A percentile compares a stretch with the other conserved stretches of the same genome.
Evolutionary conservation across 1,140 invertebrate species (phyloP).

Genomic region (Bombus sibiricus): DNA sequence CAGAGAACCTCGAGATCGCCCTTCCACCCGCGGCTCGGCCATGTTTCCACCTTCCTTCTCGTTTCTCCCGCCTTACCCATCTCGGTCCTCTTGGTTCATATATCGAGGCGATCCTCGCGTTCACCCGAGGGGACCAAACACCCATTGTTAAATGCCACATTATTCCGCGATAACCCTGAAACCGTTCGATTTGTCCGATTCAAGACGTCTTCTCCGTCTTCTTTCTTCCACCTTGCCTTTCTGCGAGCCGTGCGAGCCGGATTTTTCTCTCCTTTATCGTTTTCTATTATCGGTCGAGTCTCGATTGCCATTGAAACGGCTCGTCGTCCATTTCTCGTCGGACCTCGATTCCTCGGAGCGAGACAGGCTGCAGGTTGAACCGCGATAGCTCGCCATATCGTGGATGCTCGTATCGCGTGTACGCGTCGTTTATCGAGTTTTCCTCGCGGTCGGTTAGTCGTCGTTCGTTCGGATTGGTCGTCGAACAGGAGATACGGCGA

Average conservation of each 20-base stretch:
- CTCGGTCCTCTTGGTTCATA: not conserved
- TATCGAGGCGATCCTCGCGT: constrained; percentile 1
- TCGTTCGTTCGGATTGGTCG: not conserved
- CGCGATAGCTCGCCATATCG: not conserved
- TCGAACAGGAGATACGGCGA: not conserved
- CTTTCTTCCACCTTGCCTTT: too few relatives aligned
- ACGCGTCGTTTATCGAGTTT: not conserved
- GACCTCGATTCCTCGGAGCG: not conserved
- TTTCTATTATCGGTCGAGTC: constrained; percentile 49
- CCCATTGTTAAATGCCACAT: constrained; percentile 73
- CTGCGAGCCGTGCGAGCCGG: too few relatives aligned
- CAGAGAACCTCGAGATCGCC: constrained; percentile 21
- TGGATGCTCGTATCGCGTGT: not conserved
- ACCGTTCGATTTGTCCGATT: constrained; percentile 73
- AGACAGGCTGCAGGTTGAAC: too few relatives aligned
- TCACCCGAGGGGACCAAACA: constrained; percentile 58
- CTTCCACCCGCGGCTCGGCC: not conserved
- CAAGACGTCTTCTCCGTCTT: not conserved
- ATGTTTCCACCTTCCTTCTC: constrained; percentile 36
- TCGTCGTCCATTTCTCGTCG: too few relatives aligned
- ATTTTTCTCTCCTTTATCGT: constrained; percentile 21
- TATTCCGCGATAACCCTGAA: constrained; percentile 73
- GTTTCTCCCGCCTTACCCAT: constrained; percentile 41
- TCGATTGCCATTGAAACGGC: too few relatives aligned
- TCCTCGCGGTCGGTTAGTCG: not conserved